Evolutionary conservation across 2,888 invertebrate genomes (phyloP).

Genomic region (Orthosia gracilis): DNA sequence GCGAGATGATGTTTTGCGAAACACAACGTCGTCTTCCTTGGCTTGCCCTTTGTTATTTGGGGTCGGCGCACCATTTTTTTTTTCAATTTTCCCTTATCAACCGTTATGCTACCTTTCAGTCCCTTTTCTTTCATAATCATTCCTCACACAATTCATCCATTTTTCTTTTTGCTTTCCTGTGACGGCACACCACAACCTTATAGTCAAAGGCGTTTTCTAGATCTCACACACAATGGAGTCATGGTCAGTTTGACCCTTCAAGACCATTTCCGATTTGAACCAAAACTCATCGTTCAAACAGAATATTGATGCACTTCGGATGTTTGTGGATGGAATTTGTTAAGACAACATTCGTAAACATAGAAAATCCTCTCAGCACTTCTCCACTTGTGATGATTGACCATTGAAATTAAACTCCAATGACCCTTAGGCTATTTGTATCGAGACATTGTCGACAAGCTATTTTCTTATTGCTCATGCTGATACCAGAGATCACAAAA

Average conservation of each 20-base stretch:
- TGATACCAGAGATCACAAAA: background rate
- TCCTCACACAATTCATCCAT: no score
- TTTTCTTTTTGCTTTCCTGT: no score
- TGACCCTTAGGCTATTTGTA: background rate
- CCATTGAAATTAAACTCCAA: background rate
- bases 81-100: no score
- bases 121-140: no score
- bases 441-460: background rate
- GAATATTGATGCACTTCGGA: background rate
- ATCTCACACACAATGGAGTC: no score
- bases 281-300: constrained; percentile 5
- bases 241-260: constrained; percentile 2
- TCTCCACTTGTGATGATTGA: constrained; percentile 4
- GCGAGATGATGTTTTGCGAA: no score
- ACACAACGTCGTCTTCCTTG: no score
- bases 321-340: constrained; percentile 4
- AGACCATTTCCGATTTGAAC: constrained; percentile 7
- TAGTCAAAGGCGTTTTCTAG: no score
- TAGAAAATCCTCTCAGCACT: background rate
- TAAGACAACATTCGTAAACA: background rate
- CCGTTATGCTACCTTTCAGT: no score
- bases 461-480: constrained; percentile 18
- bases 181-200: no score
- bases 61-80: no score
- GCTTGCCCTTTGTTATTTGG: no score